Conservation (phyloP, 2,113 vertebrate species). For the Trichechus manatus region DNA sequence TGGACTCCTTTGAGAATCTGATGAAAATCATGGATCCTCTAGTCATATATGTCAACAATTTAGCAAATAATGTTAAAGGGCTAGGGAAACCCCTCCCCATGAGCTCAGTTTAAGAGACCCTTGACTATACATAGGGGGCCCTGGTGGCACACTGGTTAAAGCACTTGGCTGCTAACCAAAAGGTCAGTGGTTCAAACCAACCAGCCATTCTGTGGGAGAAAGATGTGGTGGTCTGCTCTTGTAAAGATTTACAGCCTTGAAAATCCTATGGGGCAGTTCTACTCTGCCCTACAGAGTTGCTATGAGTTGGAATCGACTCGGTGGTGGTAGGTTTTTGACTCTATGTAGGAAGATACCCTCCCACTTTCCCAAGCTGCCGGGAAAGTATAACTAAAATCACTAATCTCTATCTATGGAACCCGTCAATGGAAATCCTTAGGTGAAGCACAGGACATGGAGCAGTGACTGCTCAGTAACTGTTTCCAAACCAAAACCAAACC, state of each 20-base stretch:
- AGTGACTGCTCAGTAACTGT: background rate
- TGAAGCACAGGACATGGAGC: background rate
- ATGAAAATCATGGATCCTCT: conserved; percentile 11
- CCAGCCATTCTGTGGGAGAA: no score
- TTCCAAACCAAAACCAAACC: no score
- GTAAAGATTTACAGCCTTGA: no score
- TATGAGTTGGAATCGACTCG: no score
- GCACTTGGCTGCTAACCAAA: no score
- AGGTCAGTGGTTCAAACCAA: no score
- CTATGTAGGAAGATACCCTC: background rate
- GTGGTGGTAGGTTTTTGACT: background rate
- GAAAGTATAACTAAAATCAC: background rate
- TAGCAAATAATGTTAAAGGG: background rate
- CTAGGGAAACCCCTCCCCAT: background rate
- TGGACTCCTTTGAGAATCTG: background rate
- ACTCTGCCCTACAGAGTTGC: no score
- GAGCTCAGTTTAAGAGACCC: background rate
- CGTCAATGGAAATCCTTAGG: background rate
- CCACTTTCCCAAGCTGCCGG: background rate
- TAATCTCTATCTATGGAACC: background rate
- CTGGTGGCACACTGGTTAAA: no score
- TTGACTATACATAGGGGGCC: background rate
- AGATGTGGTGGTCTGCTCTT: no score
- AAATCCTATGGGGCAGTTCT: no score
- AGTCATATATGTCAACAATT: background rate